Conservation (phyloP, 2,113 vertebrate species). For the Lepidothrix coronata region DNA sequence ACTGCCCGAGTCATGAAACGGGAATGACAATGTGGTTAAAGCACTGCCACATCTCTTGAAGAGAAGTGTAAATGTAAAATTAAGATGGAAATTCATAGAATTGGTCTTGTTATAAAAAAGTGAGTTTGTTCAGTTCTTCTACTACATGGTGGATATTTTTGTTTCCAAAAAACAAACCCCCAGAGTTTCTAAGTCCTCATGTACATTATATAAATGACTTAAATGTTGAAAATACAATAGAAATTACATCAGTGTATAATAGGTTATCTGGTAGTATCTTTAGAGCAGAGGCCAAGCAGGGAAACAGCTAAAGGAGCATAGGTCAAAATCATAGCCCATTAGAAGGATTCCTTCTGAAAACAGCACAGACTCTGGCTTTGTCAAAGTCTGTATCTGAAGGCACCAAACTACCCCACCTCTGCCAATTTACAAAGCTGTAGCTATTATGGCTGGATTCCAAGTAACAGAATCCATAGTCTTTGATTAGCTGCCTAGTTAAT, state of each 20-base stretch:
- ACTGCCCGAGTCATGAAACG: not conserved
- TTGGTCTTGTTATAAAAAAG: not conserved
- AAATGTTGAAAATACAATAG: not conserved
- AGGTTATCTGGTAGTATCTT: not conserved
- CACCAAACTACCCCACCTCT: not conserved
- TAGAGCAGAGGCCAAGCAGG: not conserved
- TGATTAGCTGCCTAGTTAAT: not conserved
- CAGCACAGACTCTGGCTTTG: not conserved
- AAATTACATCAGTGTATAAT: not conserved
- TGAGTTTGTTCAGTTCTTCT: not conserved
- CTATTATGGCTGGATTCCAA: not conserved
- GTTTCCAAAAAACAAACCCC: not conserved
- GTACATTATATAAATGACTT: not conserved
- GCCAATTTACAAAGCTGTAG: not conserved
- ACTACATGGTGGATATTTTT: not conserved
- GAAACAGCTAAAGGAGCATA: not conserved
- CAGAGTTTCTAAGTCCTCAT: not conserved
- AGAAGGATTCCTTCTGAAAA: not conserved
- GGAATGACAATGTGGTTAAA: not conserved
- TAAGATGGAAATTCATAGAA: not conserved
- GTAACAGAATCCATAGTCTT: not conserved
- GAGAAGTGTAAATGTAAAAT: not conserved
- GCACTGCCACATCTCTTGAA: not conserved
- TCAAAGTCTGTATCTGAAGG: not conserved
- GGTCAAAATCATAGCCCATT: not conserved